Percentiles rank a stretch among this genome's conserved stretches.
Conservation (phyloP, 2,888 invertebrate genomes). For the Ommatoiulus sabulosus region DNA sequence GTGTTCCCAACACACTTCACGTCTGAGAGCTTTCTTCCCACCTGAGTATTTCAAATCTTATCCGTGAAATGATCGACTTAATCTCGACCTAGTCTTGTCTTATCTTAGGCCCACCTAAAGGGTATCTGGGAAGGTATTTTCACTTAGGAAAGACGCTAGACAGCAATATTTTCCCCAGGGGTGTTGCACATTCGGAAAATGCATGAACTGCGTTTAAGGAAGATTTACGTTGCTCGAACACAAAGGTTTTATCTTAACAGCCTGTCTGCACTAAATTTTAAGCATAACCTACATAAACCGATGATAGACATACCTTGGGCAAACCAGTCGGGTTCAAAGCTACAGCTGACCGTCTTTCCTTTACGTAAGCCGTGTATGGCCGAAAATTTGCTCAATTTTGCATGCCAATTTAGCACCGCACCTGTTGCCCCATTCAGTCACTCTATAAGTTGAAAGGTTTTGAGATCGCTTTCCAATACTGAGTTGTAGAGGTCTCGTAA, state of each 20-base stretch:
- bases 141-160: not conserved
- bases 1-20: not conserved
- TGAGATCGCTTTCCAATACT: not conserved
- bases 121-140: not conserved
- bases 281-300: not conserved
- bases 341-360: not conserved
- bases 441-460: not conserved
- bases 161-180: not conserved
- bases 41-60: not conserved
- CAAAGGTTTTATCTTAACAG: constrained; percentile 20
- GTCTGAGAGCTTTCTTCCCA: not conserved
- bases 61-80: not conserved
- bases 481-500: too few relatives aligned
- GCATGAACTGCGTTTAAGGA: not conserved
- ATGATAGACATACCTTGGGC: constrained; percentile 3
- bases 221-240: not conserved
- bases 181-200: not conserved
- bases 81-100: not conserved
- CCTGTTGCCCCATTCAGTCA: not conserved
- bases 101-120: not conserved
- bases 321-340: not conserved
- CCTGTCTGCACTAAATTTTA: constrained; percentile 14
- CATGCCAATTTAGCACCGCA: not conserved
- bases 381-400: not conserved
- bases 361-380: not conserved